Base-by-base conservation (phyloP, 2,113 vertebrate species). In the Clarias batrachus region DNA sequence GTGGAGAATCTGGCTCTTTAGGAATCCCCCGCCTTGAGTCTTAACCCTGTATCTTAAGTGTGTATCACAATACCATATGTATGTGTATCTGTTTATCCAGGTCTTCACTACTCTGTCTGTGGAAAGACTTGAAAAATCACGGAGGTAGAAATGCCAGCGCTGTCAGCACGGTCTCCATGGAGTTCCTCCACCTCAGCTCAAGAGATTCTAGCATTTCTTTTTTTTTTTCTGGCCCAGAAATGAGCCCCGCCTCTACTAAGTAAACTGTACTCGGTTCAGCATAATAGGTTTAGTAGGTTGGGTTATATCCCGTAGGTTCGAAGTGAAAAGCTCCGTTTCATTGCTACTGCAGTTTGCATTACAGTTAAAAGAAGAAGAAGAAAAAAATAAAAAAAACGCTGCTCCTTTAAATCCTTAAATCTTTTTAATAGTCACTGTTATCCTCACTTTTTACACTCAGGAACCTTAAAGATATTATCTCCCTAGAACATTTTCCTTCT, bases 401-500 rank as follows among this genome's bases (percentile, higher is more conserved):
- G 12, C 13, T 80, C 56, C 16, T 59, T 59, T 59, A 59, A 79
- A 59, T 57, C 54, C 13, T 56, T 56, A n/a, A 78, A 27, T 78
- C 25, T 57, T 78, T 73, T 73, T 73, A 73, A 30, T 33, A 41
- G 21, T 25, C 25, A 25, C 19, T 48, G 41, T 25, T 13, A 77
- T 77, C 74, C 27, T 56, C 48, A 16, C 74, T 16, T 54, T 77
- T 80, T 60, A 60, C 30, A 59, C n/a, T 23, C 27, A 80, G 27
- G 56, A 60, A 60, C 12, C 19, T 37, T 80, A 80, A 80, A 81
- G 57, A 81, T 62, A 41, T 37, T 37, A 62, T 62, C 78, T 62
- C 78, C 19, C 78, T 37, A 14, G 57, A 62, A 60, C 30, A 62
- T 62, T 76, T 93, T 93, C 91, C 91, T 91, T 94, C 91, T 92